Evolutionary conservation across 2,888 invertebrate genomes (phyloP).

Genomic region (Folsomia candida): DNA sequence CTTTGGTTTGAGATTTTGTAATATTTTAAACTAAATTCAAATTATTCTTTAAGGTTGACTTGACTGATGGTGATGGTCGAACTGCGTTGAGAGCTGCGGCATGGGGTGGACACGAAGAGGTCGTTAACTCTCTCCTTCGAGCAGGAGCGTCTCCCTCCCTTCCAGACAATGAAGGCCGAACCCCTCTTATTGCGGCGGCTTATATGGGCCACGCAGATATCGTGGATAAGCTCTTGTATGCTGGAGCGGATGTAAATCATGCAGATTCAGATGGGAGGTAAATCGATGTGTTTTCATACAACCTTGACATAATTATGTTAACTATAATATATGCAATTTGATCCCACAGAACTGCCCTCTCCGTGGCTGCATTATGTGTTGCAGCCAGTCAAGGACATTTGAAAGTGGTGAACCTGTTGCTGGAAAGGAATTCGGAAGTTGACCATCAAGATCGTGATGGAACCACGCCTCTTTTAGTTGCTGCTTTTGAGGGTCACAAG

Average conservation of each 20-base stretch:
- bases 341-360: slow-evolving; percentile 75
- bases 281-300: background rate
- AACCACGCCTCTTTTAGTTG: slow-evolving; percentile 82
- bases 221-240: slow-evolving; percentile 75
- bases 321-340: slow-evolving; percentile 36
- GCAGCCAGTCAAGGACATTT: slow-evolving; percentile 65
- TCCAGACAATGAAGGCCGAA: slow-evolving; percentile 85
- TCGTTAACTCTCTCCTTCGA: slow-evolving; percentile 46
- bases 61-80: slow-evolving; percentile 81
- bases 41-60: slow-evolving; percentile 66
- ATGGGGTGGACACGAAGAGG: slow-evolving; percentile 88
- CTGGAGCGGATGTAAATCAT: slow-evolving; percentile 79
- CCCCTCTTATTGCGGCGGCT: slow-evolving; percentile 89
- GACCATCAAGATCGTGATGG: slow-evolving; percentile 79
- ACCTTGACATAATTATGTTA: background rate
- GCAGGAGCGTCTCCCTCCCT: slow-evolving; percentile 75
- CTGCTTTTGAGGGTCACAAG: slow-evolving; percentile 87
- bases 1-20: too few species aligned
- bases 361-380: slow-evolving; percentile 82
- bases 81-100: slow-evolving; percentile 88
- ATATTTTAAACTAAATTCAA: too few species aligned
- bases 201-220: slow-evolving; percentile 96
- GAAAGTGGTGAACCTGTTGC: slow-evolving; percentile 66
- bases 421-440: slow-evolving; percentile 80
- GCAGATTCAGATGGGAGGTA: slow-evolving; percentile 78